Conservation (phyloP, 2,888 invertebrate genomes). For the Eupithecia subumbrata region DNA sequence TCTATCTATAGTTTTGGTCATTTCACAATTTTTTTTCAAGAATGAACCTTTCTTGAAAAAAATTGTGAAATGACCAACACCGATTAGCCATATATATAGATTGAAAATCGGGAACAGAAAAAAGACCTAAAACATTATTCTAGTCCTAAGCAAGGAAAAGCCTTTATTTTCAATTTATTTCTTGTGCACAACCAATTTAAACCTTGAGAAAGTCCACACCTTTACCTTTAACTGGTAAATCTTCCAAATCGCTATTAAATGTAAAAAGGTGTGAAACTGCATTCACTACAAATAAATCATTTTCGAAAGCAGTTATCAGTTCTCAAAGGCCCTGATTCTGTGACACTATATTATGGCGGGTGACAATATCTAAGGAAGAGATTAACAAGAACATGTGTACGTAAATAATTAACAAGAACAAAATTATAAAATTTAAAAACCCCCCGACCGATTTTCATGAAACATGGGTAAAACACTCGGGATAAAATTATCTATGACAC, state of each 20-base stretch:
- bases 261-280: slow-evolving; percentile 19
- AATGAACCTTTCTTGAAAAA: too few species aligned
- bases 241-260: slow-evolving; percentile 17
- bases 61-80: too few species aligned
- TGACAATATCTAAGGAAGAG: neutral
- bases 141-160: neutral
- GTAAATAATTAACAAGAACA: too few species aligned
- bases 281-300: slow-evolving; percentile 16
- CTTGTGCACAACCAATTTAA: neutral
- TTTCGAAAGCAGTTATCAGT: slow-evolving; percentile 24
- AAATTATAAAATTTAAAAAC: too few species aligned
- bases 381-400: neutral
- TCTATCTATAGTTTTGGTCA: neutral
- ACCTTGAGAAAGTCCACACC: neutral
- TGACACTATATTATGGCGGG: neutral
- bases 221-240: neutral
- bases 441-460: too few species aligned
- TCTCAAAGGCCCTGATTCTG: neutral
- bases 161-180: neutral
- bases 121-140: neutral
- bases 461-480: too few species aligned
- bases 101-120: neutral
- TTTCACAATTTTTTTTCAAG: neutral
- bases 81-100: neutral
- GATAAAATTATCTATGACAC: too few species aligned